Evolutionary conservation across 2,888 invertebrate species (phyloP).

Genomic region (Chrysodeixis includens): DNA sequence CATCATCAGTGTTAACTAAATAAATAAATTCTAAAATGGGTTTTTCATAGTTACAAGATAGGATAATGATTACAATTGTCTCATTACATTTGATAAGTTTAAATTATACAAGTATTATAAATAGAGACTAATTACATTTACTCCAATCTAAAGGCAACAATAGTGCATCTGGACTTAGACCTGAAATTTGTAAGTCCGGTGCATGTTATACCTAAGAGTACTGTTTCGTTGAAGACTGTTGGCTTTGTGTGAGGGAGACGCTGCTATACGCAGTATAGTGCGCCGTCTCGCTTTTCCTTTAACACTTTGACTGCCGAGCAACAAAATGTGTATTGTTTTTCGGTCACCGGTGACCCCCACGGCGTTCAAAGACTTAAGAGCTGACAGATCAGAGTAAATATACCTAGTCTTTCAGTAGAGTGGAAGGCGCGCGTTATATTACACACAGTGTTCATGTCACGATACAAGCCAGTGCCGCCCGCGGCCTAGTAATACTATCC

Average conservation of each 20-base stretch:
- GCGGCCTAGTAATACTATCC: conserved; percentile 19
- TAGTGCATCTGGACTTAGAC: too few species aligned
- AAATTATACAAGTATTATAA: neutral
- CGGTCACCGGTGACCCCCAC: too few species aligned
- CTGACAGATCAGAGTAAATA: neutral
- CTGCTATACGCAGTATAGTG: too few species aligned
- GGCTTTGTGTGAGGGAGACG: too few species aligned
- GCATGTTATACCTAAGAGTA: too few species aligned
- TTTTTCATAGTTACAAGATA: neutral
- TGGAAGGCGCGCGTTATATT: conserved; percentile 2
- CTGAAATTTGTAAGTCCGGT: neutral
- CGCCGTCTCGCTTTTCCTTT: neutral
- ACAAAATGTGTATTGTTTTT: too few species aligned
- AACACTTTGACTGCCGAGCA: too few species aligned
- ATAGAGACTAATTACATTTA: neutral
- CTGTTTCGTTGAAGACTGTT: too few species aligned
- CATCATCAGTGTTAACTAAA: too few species aligned
- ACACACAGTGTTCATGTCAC: conserved; percentile 6
- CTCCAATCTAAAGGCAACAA: neutral
- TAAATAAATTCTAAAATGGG: too few species aligned
- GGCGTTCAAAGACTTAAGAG: too few species aligned
- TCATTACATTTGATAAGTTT: neutral
- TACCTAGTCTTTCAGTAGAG: neutral
- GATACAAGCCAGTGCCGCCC: conserved; percentile 19
- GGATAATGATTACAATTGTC: neutral